Conservation (phyloP, 2,888 invertebrate species). For the Andrena trimmerana region DNA sequence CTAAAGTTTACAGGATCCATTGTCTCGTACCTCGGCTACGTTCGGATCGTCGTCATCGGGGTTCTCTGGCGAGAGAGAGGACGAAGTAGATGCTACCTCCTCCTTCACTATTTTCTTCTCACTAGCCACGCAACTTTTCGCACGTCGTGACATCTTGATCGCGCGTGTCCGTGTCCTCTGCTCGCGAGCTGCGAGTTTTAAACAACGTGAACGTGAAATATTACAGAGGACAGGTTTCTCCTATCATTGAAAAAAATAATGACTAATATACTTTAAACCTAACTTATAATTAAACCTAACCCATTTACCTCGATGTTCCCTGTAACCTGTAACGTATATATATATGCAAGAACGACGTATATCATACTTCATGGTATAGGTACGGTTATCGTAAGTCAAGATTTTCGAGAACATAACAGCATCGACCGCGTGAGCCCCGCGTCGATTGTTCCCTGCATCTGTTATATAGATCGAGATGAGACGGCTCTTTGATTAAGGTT, state of each 20-base stretch:
- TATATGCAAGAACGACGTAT: no score
- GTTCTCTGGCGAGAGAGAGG: constrained; percentile 16
- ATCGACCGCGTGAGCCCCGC: no score
- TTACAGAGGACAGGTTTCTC: no score
- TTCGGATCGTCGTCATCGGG: constrained; percentile 45
- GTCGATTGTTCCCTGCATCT: background rate
- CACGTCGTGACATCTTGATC: constrained; percentile 39
- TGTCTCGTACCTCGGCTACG: constrained; percentile 47
- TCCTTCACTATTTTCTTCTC: constrained; percentile 29
- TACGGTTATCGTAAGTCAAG: background rate
- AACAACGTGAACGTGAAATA: no score
- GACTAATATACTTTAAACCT: no score
- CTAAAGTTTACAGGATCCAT: background rate
- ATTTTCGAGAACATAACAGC: background rate
- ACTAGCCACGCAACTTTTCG: constrained; percentile 10
- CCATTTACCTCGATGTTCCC: background rate
- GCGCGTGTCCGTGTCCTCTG: background rate
- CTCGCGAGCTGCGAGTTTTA: background rate
- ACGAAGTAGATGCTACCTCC: constrained; percentile 47
- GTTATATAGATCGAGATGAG: background rate
- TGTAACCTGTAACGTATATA: background rate
- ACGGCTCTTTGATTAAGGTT: constrained; percentile 19
- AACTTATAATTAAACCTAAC: no score
- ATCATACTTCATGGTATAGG: background rate
- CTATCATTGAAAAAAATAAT: no score